Evolutionary conservation across 2,888 invertebrate species (phyloP).

Genomic region (Athalia cordata): DNA sequence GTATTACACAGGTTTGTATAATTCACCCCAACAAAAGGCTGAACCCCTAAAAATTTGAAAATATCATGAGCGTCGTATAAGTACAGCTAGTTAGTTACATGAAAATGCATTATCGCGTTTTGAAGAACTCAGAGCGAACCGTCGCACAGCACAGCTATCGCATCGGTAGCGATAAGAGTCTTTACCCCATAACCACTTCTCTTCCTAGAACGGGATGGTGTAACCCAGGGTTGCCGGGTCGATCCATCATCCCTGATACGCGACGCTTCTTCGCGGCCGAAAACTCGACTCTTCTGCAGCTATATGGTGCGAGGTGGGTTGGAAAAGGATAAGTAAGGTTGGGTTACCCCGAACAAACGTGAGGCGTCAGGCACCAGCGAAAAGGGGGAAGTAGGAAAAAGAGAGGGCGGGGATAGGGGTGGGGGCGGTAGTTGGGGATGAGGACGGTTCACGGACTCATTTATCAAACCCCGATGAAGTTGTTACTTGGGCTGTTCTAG

Average conservation of each 20-base stretch:
- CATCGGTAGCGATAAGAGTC: neutral
- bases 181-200: neutral
- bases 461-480: constrained; percentile 48
- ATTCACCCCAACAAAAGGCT: no score
- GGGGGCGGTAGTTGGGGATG: neutral
- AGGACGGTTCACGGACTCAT: constrained; percentile 30
- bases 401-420: neutral
- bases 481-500: constrained; percentile 42
- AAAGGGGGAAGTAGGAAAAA: neutral
- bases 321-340: constrained; percentile 45
- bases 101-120: neutral
- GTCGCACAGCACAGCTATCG: neutral
- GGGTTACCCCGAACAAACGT: constrained; percentile 55
- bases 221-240: constrained; percentile 25
- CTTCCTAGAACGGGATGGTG: constrained; percentile 27
- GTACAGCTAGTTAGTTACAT: neutral
- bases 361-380: constrained; percentile 16
- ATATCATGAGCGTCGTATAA: no score
- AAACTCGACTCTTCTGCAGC: constrained; percentile 37
- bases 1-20: no score
- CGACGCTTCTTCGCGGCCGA: constrained; percentile 19
- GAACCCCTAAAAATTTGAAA: no score
- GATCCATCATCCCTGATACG: constrained; percentile 46
- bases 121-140: neutral
- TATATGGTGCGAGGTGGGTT: constrained; percentile 30